A percentile compares a stretch with the other conserved stretches of the same genome.
phyloP scores from a whole-genome alignment of 1,140 invertebrate species.

The Aphelenchoides avenae region DNA sequence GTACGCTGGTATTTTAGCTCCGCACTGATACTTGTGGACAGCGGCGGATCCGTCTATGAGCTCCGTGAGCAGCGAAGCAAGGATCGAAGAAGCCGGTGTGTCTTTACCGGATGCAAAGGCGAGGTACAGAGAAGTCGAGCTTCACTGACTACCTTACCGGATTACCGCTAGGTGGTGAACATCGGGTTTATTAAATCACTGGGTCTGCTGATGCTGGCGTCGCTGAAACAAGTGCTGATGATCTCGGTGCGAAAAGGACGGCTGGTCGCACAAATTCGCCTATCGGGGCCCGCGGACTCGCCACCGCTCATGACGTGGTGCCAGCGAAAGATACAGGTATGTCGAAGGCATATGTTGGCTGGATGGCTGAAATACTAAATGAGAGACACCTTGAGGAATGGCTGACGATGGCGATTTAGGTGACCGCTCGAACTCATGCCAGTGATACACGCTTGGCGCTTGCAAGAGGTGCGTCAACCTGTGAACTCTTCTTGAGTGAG shows the following conservation, averaged over 20 bases:
- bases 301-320: constrained; percentile 19
- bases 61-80: constrained; percentile 73
- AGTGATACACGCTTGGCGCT: no score
- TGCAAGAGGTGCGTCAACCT: no score
- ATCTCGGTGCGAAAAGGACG: constrained; percentile 10
- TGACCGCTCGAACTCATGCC: no score
- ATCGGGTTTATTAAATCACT: constrained; percentile 1
- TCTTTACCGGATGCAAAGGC: constrained; percentile 72
- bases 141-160: no score
- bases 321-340: constrained; percentile 5
- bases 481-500: no score
- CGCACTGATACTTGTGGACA: constrained; percentile 80
- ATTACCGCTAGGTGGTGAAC: constrained; percentile 19
- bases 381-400: no score
- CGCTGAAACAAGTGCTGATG: constrained; percentile 73
- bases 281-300: constrained; percentile 13
- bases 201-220: constrained; percentile 75
- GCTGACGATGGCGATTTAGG: no score
- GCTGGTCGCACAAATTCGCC: constrained; percentile 25
- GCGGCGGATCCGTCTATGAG: constrained; percentile 94
- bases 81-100: constrained; percentile 47
- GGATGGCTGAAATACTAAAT: no score
- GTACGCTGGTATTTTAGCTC: constrained; percentile 19
- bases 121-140: constrained; percentile 69
- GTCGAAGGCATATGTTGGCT: no score